Conservation (phyloP, 1,140 invertebrate species). For the Centruroides sculpturatus region DNA sequence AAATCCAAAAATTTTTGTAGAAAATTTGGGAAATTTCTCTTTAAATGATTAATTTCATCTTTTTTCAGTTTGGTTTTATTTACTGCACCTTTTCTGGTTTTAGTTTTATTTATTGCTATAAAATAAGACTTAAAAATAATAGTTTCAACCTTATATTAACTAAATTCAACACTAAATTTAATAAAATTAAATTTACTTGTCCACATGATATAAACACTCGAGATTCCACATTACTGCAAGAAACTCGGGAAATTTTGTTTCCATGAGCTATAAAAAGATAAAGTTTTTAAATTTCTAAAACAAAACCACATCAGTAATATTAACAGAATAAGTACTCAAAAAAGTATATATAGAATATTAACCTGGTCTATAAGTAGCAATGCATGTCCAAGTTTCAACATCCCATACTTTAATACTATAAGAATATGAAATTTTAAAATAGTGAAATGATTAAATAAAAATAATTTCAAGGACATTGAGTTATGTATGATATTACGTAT, state of each 20-base stretch:
- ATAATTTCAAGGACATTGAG: no score
- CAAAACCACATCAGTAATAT: constrained; percentile 1
- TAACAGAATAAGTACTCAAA: neutral
- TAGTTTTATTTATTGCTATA: no score
- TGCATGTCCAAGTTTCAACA: constrained; percentile 19
- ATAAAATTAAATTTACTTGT: constrained; percentile 15
- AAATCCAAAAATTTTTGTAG: no score
- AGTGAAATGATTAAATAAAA: no score
- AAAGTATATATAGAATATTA: constrained; percentile 3
- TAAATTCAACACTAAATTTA: no score
- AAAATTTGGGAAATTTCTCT: no score
- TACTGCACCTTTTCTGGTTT: no score
- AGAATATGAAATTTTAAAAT: constrained; percentile 9
- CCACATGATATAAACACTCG: constrained; percentile 22
- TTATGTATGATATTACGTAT: no score
- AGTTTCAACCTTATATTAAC: no score
- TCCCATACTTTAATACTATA: constrained; percentile 27
- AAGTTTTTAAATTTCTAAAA: neutral
- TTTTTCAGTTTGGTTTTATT: no score
- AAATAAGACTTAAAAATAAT: no score
- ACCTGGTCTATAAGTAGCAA: constrained; percentile 22
- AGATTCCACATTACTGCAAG: constrained; percentile 20
- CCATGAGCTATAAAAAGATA: constrained; percentile 16
- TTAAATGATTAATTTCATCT: no score
- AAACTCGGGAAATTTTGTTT: constrained; percentile 18